phyloP scores from a whole-genome alignment of 2,113 vertebrate genomes.

The Callopanchax toddi region DNA sequence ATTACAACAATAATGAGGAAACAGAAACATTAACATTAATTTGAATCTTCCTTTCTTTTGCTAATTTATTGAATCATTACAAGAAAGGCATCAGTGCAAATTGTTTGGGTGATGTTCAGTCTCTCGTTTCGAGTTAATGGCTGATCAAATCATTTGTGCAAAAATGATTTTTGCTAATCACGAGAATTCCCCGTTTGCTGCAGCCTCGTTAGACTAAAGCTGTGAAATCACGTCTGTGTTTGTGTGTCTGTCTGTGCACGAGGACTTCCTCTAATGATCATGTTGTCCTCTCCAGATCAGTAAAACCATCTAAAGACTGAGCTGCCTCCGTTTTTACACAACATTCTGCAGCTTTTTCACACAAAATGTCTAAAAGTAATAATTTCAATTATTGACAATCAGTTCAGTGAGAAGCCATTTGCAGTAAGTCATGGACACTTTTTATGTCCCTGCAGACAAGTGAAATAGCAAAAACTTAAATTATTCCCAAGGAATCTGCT shows the following conservation, averaged over 20 bases:
- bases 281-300: slow-evolving; percentile 28
- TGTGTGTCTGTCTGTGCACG: not conserved
- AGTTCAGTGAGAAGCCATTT: too few relatives aligned
- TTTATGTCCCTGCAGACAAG: too few relatives aligned
- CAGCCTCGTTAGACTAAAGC: slow-evolving; percentile 21
- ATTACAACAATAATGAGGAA: slow-evolving; percentile 1
- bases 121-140: slow-evolving; percentile 42
- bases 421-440: too few relatives aligned
- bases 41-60: slow-evolving; percentile 1
- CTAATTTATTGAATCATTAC: slow-evolving; percentile 20
- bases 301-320: slow-evolving; percentile 3
- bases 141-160: slow-evolving; percentile 18
- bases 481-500: slow-evolving; percentile 2
- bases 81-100: slow-evolving; percentile 25
- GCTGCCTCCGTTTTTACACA: too few relatives aligned
- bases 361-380: too few relatives aligned
- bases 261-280: slow-evolving; percentile 13
- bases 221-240: slow-evolving; percentile 18
- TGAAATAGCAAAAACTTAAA: too few relatives aligned
- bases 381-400: too few relatives aligned
- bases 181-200: slow-evolving; percentile 44
- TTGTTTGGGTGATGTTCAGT: slow-evolving; percentile 37
- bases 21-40: slow-evolving; percentile 22
- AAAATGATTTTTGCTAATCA: slow-evolving; percentile 34
- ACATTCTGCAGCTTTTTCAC: too few relatives aligned